A percentile compares a stretch with the other conserved stretches of the same genome.
Evolutionary conservation across 2,113 vertebrate species (phyloP).

Genomic region (Phrynosoma platyrhinos): DNA sequence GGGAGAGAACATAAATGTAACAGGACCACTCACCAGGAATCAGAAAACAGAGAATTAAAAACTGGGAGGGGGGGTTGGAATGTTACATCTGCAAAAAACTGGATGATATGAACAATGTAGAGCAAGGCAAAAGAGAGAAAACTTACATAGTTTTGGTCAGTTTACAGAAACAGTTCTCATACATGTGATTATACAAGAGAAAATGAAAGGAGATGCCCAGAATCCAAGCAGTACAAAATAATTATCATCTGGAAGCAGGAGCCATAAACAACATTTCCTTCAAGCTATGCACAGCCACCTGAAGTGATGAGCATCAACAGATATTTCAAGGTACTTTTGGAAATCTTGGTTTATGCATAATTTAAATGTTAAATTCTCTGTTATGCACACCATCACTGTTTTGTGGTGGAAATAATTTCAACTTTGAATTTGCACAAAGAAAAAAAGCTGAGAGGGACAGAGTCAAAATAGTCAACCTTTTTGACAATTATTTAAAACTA

Average conservation of each 20-base stretch:
- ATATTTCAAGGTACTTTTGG: constrained; percentile 19
- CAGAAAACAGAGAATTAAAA: too few species aligned
- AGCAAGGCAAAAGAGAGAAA: background rate
- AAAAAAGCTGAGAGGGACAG: background rate
- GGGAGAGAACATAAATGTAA: too few species aligned
- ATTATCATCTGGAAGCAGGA: constrained; percentile 2
- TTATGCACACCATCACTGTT: background rate
- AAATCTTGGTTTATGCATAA: background rate
- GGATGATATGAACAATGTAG: background rate
- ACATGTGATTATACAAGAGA: background rate
- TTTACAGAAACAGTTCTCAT: background rate
- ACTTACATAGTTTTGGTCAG: background rate
- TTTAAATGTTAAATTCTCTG: background rate
- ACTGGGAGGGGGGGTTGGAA: too few species aligned
- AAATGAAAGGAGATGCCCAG: background rate
- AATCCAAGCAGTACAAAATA: background rate
- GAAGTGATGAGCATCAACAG: constrained; percentile 15
- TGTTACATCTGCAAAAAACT: too few species aligned
- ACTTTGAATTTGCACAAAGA: background rate
- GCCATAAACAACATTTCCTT: background rate
- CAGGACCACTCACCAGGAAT: too few species aligned
- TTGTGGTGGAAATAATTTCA: constrained; percentile 11
- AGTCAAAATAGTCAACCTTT: background rate
- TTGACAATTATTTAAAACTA: background rate
- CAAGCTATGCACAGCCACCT: background rate